Base-by-base conservation (phyloP, 2,888 invertebrate genomes). In the Abrostola tripartita region DNA sequence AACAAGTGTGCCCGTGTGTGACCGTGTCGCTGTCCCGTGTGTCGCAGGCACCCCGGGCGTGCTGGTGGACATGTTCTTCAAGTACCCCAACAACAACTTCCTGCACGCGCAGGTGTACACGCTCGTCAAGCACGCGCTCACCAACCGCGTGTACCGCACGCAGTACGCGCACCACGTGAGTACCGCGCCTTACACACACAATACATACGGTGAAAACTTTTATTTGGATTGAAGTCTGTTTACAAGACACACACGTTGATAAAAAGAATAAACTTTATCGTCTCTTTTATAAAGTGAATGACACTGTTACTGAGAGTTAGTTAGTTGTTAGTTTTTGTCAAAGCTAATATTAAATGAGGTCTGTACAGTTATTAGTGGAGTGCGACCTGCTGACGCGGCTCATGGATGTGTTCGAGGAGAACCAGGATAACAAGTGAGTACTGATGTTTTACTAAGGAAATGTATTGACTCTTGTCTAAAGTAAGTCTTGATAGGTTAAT, bases 31-130 rank as follows among this genome's bases (percentile, higher is more conserved):
- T n/a, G n/a, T n/a, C 12, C 9, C 0, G n/a, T 36, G 36, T 14
- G 44, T 36, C 5, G 66, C 94, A 88, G 96, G 95, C 73, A 96
- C 96, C 47, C 95, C 96, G 82, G 92, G 93, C 79, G 92, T 96
- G 82, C 94, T 97, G 83, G 93, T 98, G 96, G 97, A 98, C 90
- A 95, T 99, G 92, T 97, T 98, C 95, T 98, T 98, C 95, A 95
- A 96, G 90, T 98, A 97, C 95, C 96, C 97, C 75, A 97, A 98
- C 97, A 99, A 99, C 95, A 99, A 98, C 95, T 99, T 99, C 95
- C 95, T 99, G 88, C 99, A 99, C 93, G 97, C 97, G 78, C 98
- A 98, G 94, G 97, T 98, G 78, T 96, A 97, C 90, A 96, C 97
- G 89, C 97, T 98, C 88, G 92, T 98, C 81, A 95, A 95, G 68